These are phyloP conservation scores for Onthophagus sagittarius DNA, from an alignment of 2,888 invertebrate species.

Conservation along the genomic window DNA sequence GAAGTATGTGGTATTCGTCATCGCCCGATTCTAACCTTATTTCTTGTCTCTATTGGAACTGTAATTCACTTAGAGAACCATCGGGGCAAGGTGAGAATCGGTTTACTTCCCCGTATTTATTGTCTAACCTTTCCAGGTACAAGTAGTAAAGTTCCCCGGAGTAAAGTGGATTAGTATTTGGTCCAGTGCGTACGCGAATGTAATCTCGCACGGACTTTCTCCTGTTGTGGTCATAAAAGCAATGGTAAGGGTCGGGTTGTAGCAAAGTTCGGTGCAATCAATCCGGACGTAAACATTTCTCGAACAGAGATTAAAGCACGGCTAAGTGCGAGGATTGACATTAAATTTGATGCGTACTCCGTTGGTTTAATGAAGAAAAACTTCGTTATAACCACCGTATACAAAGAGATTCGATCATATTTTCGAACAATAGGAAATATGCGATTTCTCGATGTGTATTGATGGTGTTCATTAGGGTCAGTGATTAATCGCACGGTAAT, in stretches of 20 bases:
- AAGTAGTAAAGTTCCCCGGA: neutral
- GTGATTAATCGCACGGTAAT: neutral
- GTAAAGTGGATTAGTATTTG: slow-evolving; percentile 6
- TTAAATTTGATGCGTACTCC: neutral
- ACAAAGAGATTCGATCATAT: neutral
- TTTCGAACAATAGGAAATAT: neutral
- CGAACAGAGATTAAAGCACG: too few relatives aligned
- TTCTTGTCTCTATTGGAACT: neutral
- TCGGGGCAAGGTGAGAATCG: slow-evolving; percentile 4
- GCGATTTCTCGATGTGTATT: neutral
- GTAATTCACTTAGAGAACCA: slow-evolving; percentile 3
- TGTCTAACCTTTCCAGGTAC: slow-evolving; percentile 2
- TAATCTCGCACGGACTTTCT: neutral
- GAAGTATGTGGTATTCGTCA: neutral
- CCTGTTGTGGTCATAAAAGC: neutral
- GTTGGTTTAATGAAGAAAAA: too few relatives aligned
- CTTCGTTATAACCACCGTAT: neutral
- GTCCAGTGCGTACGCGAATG: neutral
- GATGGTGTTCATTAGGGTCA: neutral
- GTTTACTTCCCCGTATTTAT: slow-evolving; percentile 7
- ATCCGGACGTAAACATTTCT: too few relatives aligned
- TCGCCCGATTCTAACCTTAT: neutral
- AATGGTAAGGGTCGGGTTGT: neutral
- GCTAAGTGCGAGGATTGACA: neutral
- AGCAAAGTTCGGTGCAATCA: too few relatives aligned